These are phyloP conservation scores for Leptestheria dahalacensis DNA, from an alignment of 1,140 invertebrate species.

Conservation along the genomic window DNA sequence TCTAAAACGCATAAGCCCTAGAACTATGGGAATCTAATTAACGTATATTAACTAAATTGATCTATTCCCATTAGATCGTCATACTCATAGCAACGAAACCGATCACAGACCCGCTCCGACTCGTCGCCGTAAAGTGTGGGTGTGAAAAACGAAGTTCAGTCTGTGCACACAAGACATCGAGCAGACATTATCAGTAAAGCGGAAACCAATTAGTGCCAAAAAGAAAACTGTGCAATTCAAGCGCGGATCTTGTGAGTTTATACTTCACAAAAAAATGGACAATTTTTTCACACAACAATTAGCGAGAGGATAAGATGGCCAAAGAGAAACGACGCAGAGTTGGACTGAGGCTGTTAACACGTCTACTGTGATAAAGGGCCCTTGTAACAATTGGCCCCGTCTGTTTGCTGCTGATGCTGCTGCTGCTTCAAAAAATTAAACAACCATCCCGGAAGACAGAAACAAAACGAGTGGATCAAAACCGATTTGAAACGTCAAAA, in stretches of 20 bases:
- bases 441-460: too few relatives aligned
- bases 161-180: background rate
- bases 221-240: too few relatives aligned
- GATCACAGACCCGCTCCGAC: background rate
- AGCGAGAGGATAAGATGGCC: too few relatives aligned
- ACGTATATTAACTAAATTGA: background rate
- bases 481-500: too few relatives aligned
- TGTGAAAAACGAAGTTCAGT: background rate
- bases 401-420: background rate
- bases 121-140: slow-evolving; percentile 10
- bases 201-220: too few relatives aligned
- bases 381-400: background rate
- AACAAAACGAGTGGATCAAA: too few relatives aligned
- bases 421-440: background rate
- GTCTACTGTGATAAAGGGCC: background rate
- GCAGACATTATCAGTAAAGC: background rate
- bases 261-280: too few relatives aligned
- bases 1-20: too few relatives aligned
- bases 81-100: background rate
- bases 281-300: too few relatives aligned
- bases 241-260: too few relatives aligned
- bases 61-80: background rate
- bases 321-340: too few relatives aligned
- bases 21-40: background rate
- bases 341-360: background rate